Evolutionary conservation across 2,113 vertebrate species (phyloP).

Genomic region (Platysternon megacephalum): DNA sequence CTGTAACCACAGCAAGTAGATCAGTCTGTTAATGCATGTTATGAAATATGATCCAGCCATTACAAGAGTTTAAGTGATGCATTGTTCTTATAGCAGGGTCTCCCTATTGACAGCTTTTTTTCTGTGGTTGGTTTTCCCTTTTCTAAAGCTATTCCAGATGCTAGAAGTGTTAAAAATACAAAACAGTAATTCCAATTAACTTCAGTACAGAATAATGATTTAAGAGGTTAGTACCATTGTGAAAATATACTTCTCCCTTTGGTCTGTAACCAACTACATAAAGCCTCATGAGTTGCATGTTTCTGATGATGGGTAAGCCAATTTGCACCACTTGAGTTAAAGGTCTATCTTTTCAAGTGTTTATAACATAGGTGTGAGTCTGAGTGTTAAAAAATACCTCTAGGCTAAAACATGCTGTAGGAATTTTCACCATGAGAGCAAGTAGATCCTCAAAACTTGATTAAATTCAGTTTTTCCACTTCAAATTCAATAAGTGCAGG

Average conservation of each 20-base stretch:
- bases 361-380: background rate
- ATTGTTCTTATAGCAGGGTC: conserved; percentile 24
- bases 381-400: background rate
- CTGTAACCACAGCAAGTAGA: conserved; percentile 22
- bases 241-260: background rate
- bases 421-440: background rate
- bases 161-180: conserved; percentile 28
- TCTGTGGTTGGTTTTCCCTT: conserved; percentile 47
- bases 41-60: conserved; percentile 34
- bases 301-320: background rate
- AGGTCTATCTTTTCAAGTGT: background rate
- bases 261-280: background rate
- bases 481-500: background rate
- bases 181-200: conserved; percentile 19
- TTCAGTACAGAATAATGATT: conserved; percentile 42
- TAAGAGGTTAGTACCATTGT: conserved; percentile 50
- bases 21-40: conserved; percentile 52
- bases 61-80: conserved; percentile 21
- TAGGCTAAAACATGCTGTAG: background rate
- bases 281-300: background rate
- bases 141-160: conserved; percentile 65
- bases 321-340: conserved; percentile 1
- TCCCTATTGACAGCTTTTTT: conserved; percentile 44
- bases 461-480: background rate
- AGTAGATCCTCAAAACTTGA: background rate